Evolutionary conservation across 2,888 invertebrate species (phyloP).

Genomic region (Cheiracanthium punctorium): DNA sequence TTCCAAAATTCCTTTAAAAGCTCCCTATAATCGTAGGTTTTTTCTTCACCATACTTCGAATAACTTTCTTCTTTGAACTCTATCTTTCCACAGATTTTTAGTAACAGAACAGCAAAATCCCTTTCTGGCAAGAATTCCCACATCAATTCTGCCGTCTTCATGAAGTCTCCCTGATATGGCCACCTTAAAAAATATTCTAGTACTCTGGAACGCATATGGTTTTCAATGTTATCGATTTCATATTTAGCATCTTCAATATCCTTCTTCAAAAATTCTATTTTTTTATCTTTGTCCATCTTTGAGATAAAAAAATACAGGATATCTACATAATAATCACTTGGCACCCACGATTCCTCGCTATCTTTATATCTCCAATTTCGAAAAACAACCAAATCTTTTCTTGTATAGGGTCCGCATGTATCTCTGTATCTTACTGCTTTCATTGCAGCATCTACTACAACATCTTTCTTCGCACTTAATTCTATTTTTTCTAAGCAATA

Average conservation of each 20-base stretch:
- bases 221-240: not conserved
- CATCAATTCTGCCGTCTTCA: constrained; percentile 15
- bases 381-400: constrained; percentile 30
- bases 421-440: not conserved
- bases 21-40: constrained; percentile 29
- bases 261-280: constrained; percentile 25
- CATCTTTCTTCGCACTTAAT: constrained; percentile 14
- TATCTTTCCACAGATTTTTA: constrained; percentile 19
- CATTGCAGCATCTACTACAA: constrained; percentile 22
- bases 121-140: constrained; percentile 20
- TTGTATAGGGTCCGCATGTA: not conserved
- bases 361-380: constrained; percentile 25
- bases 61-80: not conserved
- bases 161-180: constrained; percentile 35
- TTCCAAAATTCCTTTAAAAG: constrained; percentile 34
- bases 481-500: constrained; percentile 36
- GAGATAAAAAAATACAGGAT: constrained; percentile 21
- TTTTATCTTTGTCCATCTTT: constrained; percentile 19
- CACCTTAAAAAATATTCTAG: constrained; percentile 34
- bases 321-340: constrained; percentile 26
- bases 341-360: constrained; percentile 32
- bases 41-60: constrained; percentile 28
- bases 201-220: constrained; percentile 14
- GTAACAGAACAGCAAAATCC: constrained; percentile 17
- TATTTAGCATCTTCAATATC: constrained; percentile 8